A percentile compares a stretch with the other conserved stretches of the same genome.
These are phyloP conservation scores for Apocrypta bakeri DNA, from an alignment of 1,140 invertebrate genomes.

Conservation along the genomic window DNA sequence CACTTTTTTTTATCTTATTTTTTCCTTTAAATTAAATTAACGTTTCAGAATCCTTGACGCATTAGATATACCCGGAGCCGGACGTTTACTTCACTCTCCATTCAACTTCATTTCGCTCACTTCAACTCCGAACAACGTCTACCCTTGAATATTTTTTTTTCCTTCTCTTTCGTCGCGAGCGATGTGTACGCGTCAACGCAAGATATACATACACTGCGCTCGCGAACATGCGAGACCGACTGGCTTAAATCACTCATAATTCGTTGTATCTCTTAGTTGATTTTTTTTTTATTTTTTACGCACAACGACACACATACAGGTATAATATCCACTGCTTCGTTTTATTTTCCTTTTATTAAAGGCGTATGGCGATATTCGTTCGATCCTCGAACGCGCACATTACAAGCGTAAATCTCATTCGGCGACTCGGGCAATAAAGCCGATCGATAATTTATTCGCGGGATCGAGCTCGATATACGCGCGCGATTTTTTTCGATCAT, in stretches of 20 bases:
- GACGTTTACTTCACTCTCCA: background rate
- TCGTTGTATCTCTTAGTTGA: background rate
- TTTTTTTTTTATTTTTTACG: background rate
- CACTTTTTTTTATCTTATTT: too few species aligned
- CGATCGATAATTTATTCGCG: slow-evolving; percentile 45
- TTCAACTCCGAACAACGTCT: background rate
- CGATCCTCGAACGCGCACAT: background rate
- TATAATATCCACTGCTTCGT: background rate
- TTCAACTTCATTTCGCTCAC: background rate
- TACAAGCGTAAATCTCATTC: slow-evolving; percentile 45
- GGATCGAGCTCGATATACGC: slow-evolving; percentile 17
- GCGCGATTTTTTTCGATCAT: background rate
- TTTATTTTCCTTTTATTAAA: background rate
- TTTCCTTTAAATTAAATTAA: too few species aligned
- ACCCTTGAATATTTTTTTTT: background rate
- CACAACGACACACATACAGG: background rate
- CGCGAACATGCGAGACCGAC: slow-evolving; percentile 3
- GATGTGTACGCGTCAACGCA: background rate
- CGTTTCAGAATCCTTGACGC: too few species aligned
- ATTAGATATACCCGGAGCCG: too few species aligned
- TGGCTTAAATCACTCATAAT: slow-evolving; percentile 36
- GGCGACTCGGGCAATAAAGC: slow-evolving; percentile 38
- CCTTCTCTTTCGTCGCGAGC: background rate
- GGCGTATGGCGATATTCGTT: background rate
- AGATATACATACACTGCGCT: background rate